These are phyloP conservation scores for Hyposoter dolosus DNA, from an alignment of 2,888 invertebrate species.

Conservation along the genomic window DNA sequence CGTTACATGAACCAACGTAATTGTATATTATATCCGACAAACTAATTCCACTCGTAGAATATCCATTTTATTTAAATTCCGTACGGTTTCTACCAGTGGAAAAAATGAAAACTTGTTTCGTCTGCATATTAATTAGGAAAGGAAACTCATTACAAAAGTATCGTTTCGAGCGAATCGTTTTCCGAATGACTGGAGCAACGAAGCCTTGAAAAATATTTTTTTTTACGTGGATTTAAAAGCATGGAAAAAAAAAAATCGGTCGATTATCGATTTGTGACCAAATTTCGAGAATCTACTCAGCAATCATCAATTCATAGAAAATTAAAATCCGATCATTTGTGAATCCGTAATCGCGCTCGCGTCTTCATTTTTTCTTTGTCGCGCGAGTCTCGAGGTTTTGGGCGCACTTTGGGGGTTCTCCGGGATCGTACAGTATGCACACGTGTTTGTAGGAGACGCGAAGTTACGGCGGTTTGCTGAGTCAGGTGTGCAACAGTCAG, in stretches of 20 bases:
- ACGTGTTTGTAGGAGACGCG: slow-evolving; percentile 14
- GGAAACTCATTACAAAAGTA: slow-evolving; percentile 10
- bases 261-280: too few relatives aligned
- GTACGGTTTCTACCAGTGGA: slow-evolving; percentile 7
- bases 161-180: not conserved
- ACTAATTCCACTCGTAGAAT: slow-evolving; percentile 53
- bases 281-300: not conserved
- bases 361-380: slow-evolving; percentile 22
- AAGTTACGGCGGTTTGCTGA: slow-evolving; percentile 34
- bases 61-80: slow-evolving; percentile 28
- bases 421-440: slow-evolving; percentile 17
- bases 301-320: not conserved
- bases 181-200: not conserved
- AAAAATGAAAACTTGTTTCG: not conserved
- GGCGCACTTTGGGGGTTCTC: slow-evolving; percentile 48
- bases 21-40: slow-evolving; percentile 39
- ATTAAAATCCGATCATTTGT: slow-evolving; percentile 31
- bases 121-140: not conserved
- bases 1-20: slow-evolving; percentile 24
- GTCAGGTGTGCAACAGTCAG: slow-evolving; percentile 57
- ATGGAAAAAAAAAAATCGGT: too few relatives aligned
- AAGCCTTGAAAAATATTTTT: not conserved
- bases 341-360: slow-evolving; percentile 1
- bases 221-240: too few relatives aligned
- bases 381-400: slow-evolving; percentile 34